phyloP scores from a whole-genome alignment of 23 tunicate genomes.

The Clavelina lepadiformis region DNA sequence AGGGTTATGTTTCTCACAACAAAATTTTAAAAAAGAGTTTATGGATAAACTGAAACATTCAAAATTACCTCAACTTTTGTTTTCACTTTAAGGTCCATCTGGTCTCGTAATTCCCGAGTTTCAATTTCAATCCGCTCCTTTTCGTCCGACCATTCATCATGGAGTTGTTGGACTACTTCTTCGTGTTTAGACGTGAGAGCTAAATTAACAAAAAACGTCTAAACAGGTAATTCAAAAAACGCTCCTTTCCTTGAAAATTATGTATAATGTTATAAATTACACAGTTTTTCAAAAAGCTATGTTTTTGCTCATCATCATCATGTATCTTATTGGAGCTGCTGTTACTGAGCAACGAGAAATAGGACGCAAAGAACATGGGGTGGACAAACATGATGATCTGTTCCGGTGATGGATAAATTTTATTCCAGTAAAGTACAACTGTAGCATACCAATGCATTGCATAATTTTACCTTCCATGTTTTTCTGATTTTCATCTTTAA shows the following conservation, averaged over 20 bases:
- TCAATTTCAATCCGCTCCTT: slow-evolving; percentile 30
- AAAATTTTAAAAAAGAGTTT: too few relatives aligned
- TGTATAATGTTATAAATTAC: background rate
- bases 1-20: too few relatives aligned
- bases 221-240: background rate
- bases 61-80: slow-evolving; percentile 45
- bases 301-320: too few relatives aligned
- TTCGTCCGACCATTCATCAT: slow-evolving; percentile 41
- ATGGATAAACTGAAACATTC: background rate
- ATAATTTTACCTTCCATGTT: slow-evolving; percentile 5
- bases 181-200: slow-evolving; percentile 12
- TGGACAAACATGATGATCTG: too few relatives aligned
- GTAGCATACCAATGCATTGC: too few relatives aligned
- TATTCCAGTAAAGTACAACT: too few relatives aligned
- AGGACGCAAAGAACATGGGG: too few relatives aligned
- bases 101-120: slow-evolving; percentile 25
- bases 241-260: background rate
- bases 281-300: background rate
- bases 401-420: too few relatives aligned
- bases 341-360: too few relatives aligned
- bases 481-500: slow-evolving; percentile 2
- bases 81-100: slow-evolving; percentile 30
- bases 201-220: background rate
- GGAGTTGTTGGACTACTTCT: slow-evolving; percentile 23
- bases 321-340: too few relatives aligned